Percentiles rank a stretch among this genome's conserved stretches.
Conservation (phyloP, 2,113 vertebrate genomes). For the Pyxicephalus adspersus region DNA sequence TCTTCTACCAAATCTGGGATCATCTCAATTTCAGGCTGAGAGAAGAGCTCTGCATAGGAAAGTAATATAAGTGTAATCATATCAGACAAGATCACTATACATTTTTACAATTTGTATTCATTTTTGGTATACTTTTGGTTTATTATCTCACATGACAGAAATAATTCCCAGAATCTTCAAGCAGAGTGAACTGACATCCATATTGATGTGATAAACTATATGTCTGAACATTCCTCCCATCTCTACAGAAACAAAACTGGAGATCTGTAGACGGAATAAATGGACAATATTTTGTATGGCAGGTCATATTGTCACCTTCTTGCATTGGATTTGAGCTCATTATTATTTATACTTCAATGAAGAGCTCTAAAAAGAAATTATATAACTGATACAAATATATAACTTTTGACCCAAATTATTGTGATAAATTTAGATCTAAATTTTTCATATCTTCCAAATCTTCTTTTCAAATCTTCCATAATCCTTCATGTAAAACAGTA, state of each 20-base stretch:
- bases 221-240: too few species aligned
- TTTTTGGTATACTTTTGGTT: not conserved
- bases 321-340: not conserved
- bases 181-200: too few species aligned
- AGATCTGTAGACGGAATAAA: not conserved
- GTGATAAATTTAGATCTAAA: too few species aligned
- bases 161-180: too few species aligned
- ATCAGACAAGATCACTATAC: not conserved
- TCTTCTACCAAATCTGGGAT: not conserved
- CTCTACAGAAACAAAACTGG: not conserved
- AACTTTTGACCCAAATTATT: too few species aligned
- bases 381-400: too few species aligned
- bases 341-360: not conserved
- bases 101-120: not conserved
- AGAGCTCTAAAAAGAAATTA: not conserved
- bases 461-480: too few species aligned
- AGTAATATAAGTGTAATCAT: too few species aligned
- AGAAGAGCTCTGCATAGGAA: not conserved
- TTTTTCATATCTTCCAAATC: too few species aligned
- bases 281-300: not conserved
- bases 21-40: not conserved
- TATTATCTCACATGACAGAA: not conserved
- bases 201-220: too few species aligned
- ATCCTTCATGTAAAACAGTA: too few species aligned
- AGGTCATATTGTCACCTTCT: conserved; percentile 14